Conservation (phyloP, 2,113 vertebrate genomes). For the Myanophis thanlyinensis region DNA sequence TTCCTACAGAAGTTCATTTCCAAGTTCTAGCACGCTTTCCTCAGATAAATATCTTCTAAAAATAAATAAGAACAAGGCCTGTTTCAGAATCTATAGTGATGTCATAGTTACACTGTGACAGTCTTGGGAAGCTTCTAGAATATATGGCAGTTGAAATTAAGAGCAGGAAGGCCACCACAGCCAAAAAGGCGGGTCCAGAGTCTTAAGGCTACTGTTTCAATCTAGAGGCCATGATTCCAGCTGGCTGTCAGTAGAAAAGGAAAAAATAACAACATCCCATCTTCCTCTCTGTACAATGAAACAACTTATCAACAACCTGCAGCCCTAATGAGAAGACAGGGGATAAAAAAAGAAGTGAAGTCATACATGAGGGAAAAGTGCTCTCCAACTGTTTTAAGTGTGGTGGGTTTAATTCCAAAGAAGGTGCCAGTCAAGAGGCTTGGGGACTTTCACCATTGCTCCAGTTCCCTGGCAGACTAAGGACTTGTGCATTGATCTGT, state of each 20-base stretch:
- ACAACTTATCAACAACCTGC: background rate
- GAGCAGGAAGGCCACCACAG: background rate
- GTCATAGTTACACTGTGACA: background rate
- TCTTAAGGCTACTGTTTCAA: background rate
- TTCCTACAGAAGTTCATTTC: background rate
- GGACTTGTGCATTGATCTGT: background rate
- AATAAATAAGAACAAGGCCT: background rate
- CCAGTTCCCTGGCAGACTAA: background rate
- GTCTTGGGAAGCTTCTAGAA: constrained; percentile 21
- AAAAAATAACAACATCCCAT: background rate
- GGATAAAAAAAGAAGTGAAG: background rate
- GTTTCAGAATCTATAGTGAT: constrained; percentile 5
- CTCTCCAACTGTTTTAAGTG: background rate
- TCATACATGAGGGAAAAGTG: background rate
- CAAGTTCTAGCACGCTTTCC: background rate
- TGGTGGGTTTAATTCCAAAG: background rate
- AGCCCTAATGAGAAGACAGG: background rate
- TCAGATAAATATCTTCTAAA: background rate
- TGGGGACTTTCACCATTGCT: background rate
- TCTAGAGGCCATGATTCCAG: constrained; percentile 17
- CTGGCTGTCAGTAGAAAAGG: constrained; percentile 1
- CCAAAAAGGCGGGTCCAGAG: background rate
- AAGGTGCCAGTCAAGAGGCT: background rate
- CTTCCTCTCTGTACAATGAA: constrained; percentile 13
- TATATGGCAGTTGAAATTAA: background rate